Conservation (phyloP, 2,888 invertebrate species). For the Drosophila rubida region DNA sequence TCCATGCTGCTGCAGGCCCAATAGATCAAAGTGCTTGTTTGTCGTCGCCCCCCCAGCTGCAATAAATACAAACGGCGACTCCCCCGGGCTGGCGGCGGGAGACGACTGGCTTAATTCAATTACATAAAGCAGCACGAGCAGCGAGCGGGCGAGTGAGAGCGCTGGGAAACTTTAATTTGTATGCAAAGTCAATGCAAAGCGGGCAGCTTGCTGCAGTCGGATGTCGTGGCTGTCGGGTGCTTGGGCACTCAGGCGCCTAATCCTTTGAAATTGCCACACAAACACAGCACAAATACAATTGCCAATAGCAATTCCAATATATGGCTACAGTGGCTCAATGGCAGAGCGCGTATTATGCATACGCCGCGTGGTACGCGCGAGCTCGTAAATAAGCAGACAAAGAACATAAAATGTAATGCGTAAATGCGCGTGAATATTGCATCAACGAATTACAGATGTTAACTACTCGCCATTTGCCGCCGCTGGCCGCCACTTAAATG, state of each 20-base stretch:
- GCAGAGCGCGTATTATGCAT: constrained; percentile 67
- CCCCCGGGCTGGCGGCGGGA: constrained; percentile 17
- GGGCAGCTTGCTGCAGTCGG: constrained; percentile 6
- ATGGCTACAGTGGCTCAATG: constrained; percentile 48
- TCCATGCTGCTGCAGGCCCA: constrained; percentile 7
- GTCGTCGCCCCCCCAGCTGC: constrained; percentile 9
- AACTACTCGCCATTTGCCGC: constrained; percentile 42
- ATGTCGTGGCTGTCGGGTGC: constrained; percentile 60
- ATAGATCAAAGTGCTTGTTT: constrained; percentile 40
- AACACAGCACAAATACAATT: constrained; percentile 17
- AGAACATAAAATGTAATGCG: constrained; percentile 69
- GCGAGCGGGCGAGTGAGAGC: constrained; percentile 45
- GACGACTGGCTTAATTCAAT: constrained; percentile 69
- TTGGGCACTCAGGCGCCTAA: constrained; percentile 73
- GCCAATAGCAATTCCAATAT: constrained; percentile 31
- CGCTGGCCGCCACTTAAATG: constrained; percentile 47
- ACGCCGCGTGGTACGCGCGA: constrained; percentile 55
- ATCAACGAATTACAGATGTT: constrained; percentile 63
- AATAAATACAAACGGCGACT: constrained; percentile 35
- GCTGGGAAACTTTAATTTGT: constrained; percentile 72
- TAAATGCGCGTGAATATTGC: constrained; percentile 64
- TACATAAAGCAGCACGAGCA: constrained; percentile 69
- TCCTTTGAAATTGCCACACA: constrained; percentile 77
- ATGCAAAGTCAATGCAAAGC: constrained; percentile 71
- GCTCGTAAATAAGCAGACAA: constrained; percentile 71